phyloP scores from a whole-genome alignment of 2,888 invertebrate genomes.

The Caenorhabditis sinica region DNA sequence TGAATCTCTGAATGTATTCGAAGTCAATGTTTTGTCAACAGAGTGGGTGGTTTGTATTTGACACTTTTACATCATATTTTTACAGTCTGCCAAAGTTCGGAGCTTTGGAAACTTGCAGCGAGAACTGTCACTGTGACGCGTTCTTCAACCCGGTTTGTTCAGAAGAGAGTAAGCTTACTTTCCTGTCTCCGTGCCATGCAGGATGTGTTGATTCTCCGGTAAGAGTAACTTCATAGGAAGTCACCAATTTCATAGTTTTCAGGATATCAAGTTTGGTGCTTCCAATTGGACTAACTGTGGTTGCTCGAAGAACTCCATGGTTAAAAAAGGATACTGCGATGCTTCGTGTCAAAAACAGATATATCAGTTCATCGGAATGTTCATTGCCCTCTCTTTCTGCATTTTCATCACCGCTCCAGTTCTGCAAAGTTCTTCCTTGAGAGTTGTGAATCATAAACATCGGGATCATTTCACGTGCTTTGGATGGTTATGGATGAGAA shows the following conservation, averaged over 20 bases:
- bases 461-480: conserved; percentile 75
- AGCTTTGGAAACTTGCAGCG: conserved; percentile 53
- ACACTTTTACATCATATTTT: not conserved
- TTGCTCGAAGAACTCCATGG: conserved; percentile 50
- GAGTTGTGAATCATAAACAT: conserved; percentile 73
- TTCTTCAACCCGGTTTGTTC: conserved; percentile 76
- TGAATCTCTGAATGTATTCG: conserved; percentile 48
- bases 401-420: conserved; percentile 73
- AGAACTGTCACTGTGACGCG: conserved; percentile 70
- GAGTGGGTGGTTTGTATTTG: conserved; percentile 45
- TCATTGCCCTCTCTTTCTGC: conserved; percentile 69
- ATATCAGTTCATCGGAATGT: conserved; percentile 67
- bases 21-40: conserved; percentile 31
- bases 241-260: not conserved
- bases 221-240: not conserved
- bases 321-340: conserved; percentile 59
- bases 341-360: conserved; percentile 47
- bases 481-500: conserved; percentile 76
- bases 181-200: conserved; percentile 74
- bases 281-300: conserved; percentile 54
- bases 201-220: conserved; percentile 65
- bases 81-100: conserved; percentile 60
- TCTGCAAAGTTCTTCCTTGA: conserved; percentile 70
- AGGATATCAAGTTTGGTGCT: conserved; percentile 50
- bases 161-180: conserved; percentile 63